Base-by-base conservation (phyloP, 35 echinoderm and acorn worm genomes). In the Apostichopus parvimensis region DNA sequence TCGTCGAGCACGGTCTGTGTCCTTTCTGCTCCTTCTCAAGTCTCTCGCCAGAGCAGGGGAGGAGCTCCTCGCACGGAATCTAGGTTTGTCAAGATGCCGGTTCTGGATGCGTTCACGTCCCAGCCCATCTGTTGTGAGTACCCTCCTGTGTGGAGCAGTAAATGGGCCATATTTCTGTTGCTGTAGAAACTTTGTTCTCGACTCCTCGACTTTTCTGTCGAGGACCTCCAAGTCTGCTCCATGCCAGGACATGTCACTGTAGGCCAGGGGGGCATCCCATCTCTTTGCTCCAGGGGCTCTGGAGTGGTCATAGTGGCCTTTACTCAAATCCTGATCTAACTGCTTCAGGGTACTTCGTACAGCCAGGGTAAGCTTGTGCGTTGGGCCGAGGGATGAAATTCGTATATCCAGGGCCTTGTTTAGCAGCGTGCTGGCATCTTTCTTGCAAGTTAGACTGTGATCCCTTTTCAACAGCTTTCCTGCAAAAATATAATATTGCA, bases 191-290 rank as follows among this genome's bases (percentile, higher is more conserved):
- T 87, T 87, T 23, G 12, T 72, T 28, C 57, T 90, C 10, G 55
- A 91, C 52, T 91, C 76, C 73, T 91, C 89, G 0, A 88, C 68
- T 45, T 73, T 88, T 12, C 22, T 58, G 62, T 91, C 76, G 4
- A 91, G 77, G 0, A 77, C 22, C 21, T 90, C 75, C 3, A 98
- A 73, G 73, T 94, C 94, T 76, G 76, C 60, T 54, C 94, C 94
- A 87, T 95, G 93, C 93, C 92, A 98, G 68, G 76, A 91, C 77
- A 98, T 89, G 56, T 58, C 78, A 53, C 97, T 98, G 87, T 92
- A 91, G 0, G 91, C 92, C 73, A 78, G 8, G 8, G 93, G 8
- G 52, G 34, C 88, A 7, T 91, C 87, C 79, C 92, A 22, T 79
- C 83, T 94, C 34, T 94, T 91, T 6, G 79, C 92, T 84, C 77